phyloP scores from a whole-genome alignment of 1,140 invertebrate genomes.

The Bombus breviceps region DNA sequence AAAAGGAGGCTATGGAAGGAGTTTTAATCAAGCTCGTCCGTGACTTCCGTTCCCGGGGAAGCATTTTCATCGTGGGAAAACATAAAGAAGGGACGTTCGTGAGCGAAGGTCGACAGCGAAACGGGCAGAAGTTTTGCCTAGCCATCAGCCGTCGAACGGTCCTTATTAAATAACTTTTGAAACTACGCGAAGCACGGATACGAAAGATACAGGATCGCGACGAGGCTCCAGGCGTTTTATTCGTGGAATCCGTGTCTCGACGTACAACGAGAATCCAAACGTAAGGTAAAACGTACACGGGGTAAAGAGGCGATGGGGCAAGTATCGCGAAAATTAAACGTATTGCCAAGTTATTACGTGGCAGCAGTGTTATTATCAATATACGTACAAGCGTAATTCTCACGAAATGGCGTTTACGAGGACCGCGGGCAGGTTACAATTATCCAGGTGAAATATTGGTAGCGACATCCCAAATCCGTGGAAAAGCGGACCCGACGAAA shows the following conservation, averaged over 20 bases:
- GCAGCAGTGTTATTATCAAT: background rate
- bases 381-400: background rate
- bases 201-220: background rate
- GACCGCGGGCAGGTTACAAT: background rate
- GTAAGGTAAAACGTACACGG: background rate
- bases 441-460: background rate
- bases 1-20: background rate
- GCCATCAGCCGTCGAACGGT: slow-evolving; percentile 5
- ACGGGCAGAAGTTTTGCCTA: slow-evolving; percentile 7
- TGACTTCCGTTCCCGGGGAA: background rate
- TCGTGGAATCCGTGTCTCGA: background rate
- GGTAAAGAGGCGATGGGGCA: rapidly evolving
- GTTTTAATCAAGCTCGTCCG: slow-evolving; percentile 11
- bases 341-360: background rate
- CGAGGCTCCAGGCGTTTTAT: background rate
- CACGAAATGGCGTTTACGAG: background rate
- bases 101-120: background rate
- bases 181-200: background rate
- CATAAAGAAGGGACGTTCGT: background rate
- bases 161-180: slow-evolving; percentile 48
- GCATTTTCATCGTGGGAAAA: background rate
- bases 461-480: background rate
- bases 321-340: background rate
- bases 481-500: background rate
- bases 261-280: background rate